Percentiles rank a stretch among this genome's conserved stretches.
These are phyloP conservation scores for Periophthalmus magnuspinnatus DNA, from an alignment of 2,797 vertebrate genomes.

Conservation along the genomic window DNA sequence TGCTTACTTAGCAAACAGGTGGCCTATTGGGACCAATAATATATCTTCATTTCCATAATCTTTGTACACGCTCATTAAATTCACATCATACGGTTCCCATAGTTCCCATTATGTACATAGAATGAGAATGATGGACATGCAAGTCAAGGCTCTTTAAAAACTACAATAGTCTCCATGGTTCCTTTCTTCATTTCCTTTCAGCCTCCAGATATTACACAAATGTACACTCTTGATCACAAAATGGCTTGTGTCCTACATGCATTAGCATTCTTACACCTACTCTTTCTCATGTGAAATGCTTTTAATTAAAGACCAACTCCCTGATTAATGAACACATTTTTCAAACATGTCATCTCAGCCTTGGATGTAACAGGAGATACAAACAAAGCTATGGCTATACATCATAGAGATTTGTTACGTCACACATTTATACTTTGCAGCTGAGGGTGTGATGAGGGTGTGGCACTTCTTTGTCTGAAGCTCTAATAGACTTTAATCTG, in stretches of 20 bases:
- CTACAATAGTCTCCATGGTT: not conserved
- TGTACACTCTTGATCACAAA: not conserved
- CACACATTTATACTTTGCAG: not conserved
- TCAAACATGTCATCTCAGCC: conserved; percentile 1
- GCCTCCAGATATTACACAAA: not conserved
- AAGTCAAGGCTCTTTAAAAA: not conserved
- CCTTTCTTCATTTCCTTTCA: not conserved
- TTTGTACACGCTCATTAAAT: not conserved
- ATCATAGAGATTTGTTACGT: not conserved
- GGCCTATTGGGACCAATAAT: not conserved
- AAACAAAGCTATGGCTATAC: not conserved
- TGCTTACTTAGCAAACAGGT: not conserved
- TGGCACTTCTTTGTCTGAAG: too few relatives aligned
- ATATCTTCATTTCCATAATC: not conserved
- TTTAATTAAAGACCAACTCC: not conserved
- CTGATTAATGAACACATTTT: not conserved
- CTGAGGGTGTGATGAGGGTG: too few relatives aligned
- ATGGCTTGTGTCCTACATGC: not conserved
- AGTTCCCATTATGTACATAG: not conserved
- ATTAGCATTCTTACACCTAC: not conserved
- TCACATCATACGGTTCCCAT: conserved; percentile 2
- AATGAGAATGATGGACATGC: not conserved
- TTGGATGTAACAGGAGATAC: not conserved
- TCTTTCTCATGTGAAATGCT: not conserved
- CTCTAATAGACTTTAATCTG: too few relatives aligned